A percentile compares a stretch with the other conserved stretches of the same genome.
phyloP scores from a whole-genome alignment of 2,113 vertebrate genomes.

The Dissostichus mawsoni region DNA sequence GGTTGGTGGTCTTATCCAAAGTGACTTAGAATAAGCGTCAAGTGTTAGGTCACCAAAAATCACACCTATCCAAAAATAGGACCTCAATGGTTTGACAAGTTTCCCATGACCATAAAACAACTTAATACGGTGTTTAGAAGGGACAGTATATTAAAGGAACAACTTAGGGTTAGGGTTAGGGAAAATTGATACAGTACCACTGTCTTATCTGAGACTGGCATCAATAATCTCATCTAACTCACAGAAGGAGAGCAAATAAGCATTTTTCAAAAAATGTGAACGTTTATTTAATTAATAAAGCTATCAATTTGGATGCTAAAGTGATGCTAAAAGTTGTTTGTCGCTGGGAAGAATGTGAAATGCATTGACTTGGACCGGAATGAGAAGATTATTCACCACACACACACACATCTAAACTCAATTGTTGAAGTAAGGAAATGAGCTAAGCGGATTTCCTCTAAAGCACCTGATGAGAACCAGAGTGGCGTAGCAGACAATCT shows the following conservation, averaged over 20 bases:
- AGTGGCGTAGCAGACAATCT: slow-evolving; percentile 33
- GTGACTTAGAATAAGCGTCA: slow-evolving; percentile 26
- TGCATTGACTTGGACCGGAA: slow-evolving; percentile 12
- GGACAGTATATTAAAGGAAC: background rate
- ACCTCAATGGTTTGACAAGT: background rate
- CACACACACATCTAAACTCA: slow-evolving; percentile 26
- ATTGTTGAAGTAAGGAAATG: slow-evolving; percentile 49
- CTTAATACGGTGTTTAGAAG: background rate
- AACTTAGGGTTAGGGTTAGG: background rate
- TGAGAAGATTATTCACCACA: slow-evolving; percentile 16
- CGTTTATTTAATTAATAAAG: too few species aligned
- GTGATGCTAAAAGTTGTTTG: background rate
- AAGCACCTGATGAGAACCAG: slow-evolving; percentile 58
- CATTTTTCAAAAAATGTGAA: background rate
- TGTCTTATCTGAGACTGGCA: background rate
- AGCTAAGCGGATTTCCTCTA: slow-evolving; percentile 52
- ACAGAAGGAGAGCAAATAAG: background rate
- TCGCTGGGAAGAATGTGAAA: background rate
- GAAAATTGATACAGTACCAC: background rate
- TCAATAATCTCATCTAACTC: background rate
- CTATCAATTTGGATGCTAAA: too few species aligned
- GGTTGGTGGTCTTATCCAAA: slow-evolving; percentile 28
- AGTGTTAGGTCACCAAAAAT: slow-evolving; percentile 10
- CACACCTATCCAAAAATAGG: slow-evolving; percentile 27
- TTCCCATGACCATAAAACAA: background rate